Evolutionary conservation across 2,113 vertebrate genomes (phyloP), one percentile per base, ranked within the genome.

Genomic region (Petrocephalus zakoni): DNA sequence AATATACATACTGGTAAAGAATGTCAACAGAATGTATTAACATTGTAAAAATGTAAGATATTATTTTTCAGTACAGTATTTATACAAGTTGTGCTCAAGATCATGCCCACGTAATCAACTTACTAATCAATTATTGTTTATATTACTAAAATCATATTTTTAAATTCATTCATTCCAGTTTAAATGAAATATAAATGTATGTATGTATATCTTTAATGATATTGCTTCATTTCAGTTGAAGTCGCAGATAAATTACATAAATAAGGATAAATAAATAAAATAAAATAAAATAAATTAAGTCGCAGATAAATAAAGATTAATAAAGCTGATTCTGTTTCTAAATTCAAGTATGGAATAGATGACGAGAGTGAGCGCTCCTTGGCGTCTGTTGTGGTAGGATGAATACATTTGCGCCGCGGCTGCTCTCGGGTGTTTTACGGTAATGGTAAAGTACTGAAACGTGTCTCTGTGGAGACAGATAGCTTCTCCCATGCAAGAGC

Each of bases 401-500:
- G 52, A 89, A 55, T 87, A 87, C 49, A 87, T 56, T 22, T 17
- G 6, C 6, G 25, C 56, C 17, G 88, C 55, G 84, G 56, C 56
- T 29, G 37, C 51, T 75, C 13, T 78, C 68, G 29, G 84, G 15
- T 78, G 84, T 37, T 75, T 37, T 89, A 87, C 88, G 88, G 88
- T 89, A 81, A 47, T 86, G 21, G 61, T 47, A 86, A 85, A 75
- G 64, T 51, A 68, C 58, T 51, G 82, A 89, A 84, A 88, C 88
- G 81, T 68, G 88, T 89, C 88, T 89, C 29, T 68, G 61, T 87
- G 68, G 85, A 86, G 64, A 86, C 84, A 19, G 64, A 87, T 49
- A 78, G 84, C 84, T 81, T 78, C 83, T 51, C 25, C 61, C 29
- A 49, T 42, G 34, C n/a, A 55, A 85, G 85, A 56, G 47, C 85